phyloP scores from a whole-genome alignment of 2,888 invertebrate species.

The Drosophila yooni region DNA sequence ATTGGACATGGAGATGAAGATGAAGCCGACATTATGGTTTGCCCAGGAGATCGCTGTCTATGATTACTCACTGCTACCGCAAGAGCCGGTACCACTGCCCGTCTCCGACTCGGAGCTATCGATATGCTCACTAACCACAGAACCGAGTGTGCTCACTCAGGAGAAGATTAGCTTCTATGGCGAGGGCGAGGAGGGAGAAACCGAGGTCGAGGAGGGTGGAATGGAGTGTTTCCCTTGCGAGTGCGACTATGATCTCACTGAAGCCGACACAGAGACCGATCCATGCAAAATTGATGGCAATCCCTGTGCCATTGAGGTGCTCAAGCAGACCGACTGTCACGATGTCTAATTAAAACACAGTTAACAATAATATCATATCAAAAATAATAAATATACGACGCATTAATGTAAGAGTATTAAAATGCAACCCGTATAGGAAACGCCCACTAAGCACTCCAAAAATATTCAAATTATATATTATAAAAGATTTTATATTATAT shows the following conservation, averaged over 20 bases:
- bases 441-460: neutral
- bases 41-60: constrained; percentile 89
- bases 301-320: constrained; percentile 80
- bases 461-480: neutral
- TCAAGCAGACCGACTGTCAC: constrained; percentile 59
- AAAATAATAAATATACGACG: neutral
- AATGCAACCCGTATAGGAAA: neutral
- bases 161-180: constrained; percentile 58
- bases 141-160: constrained; percentile 54
- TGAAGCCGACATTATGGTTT: constrained; percentile 87
- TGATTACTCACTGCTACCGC: constrained; percentile 89
- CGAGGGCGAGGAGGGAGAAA: constrained; percentile 74
- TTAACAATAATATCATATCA: neutral
- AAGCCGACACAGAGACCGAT: constrained; percentile 66
- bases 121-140: constrained; percentile 76
- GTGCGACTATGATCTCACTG: constrained; percentile 65
- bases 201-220: constrained; percentile 65
- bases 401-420: neutral
- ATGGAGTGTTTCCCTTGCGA: constrained; percentile 78
- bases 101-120: constrained; percentile 87
- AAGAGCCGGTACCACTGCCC: constrained; percentile 89
- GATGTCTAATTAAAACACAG: constrained; percentile 1
- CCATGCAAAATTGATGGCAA: constrained; percentile 58
- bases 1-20: constrained; percentile 28
- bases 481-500: neutral